Evolutionary conservation across 2,797 vertebrate species (phyloP).

Genomic region (Varecia variegata): DNA sequence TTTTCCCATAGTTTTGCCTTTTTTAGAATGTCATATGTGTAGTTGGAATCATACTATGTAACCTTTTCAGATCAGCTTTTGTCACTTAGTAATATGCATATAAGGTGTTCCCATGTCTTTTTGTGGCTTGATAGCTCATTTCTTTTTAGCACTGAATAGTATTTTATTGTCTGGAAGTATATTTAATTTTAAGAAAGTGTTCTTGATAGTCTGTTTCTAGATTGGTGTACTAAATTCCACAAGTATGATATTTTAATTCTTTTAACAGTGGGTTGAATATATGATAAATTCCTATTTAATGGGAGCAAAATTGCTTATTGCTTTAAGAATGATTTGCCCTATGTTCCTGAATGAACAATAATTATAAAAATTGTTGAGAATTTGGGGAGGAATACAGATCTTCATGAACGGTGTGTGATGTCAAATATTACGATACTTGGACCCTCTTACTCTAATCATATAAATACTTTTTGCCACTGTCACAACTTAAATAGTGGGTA

Average conservation of each 20-base stretch:
- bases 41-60: neutral
- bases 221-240: neutral
- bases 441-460: neutral
- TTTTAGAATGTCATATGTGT: neutral
- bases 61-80: neutral
- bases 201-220: neutral
- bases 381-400: constrained; percentile 12
- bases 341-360: neutral
- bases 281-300: neutral
- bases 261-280: neutral
- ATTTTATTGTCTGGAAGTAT: constrained; percentile 9
- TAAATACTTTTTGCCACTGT: constrained; percentile 8
- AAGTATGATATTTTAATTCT: neutral
- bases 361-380: constrained; percentile 24
- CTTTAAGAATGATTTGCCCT: constrained; percentile 5
- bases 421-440: neutral
- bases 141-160: constrained; percentile 14
- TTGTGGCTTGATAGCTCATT: neutral
- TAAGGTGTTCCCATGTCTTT: neutral
- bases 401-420: neutral
- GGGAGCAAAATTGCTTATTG: neutral
- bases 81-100: neutral
- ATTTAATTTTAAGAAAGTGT: constrained; percentile 38
- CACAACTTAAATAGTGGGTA: constrained; percentile 27
- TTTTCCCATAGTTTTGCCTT: neutral